Evolutionary conservation across 2,113 vertebrate genomes (phyloP).

Genomic region (Daubentonia madagascariensis): DNA sequence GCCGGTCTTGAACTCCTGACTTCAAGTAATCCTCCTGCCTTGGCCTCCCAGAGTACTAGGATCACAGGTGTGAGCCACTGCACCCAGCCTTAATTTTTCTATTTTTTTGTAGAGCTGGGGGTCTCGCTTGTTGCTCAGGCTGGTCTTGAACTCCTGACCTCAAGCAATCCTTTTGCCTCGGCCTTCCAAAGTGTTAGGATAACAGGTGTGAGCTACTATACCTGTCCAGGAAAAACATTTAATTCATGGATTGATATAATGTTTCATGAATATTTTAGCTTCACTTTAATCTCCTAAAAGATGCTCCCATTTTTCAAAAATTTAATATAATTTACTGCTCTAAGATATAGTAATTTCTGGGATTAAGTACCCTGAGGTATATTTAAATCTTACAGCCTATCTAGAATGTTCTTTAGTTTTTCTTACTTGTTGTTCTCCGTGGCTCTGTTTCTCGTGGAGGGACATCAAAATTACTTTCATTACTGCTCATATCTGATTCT

Average conservation of each 20-base stretch:
- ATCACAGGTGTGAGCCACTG: too few relatives aligned
- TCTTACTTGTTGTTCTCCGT: constrained; percentile 83
- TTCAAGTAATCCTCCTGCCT: too few relatives aligned
- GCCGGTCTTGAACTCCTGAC: too few relatives aligned
- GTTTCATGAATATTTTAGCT: neutral
- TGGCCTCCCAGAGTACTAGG: too few relatives aligned
- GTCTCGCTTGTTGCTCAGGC: too few relatives aligned
- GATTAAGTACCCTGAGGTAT: neutral
- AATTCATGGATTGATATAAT: neutral
- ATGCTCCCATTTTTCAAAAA: constrained; percentile 1
- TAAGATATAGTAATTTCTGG: neutral
- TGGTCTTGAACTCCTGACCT: too few relatives aligned
- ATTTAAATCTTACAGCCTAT: neutral
- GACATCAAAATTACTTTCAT: constrained; percentile 76
- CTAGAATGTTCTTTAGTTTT: neutral
- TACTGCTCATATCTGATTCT: constrained; percentile 77
- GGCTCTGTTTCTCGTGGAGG: constrained; percentile 79
- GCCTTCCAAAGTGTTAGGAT: too few relatives aligned
- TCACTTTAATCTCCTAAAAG: constrained; percentile 23
- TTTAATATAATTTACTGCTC: constrained; percentile 4
- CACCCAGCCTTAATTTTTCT: too few relatives aligned
- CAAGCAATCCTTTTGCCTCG: too few relatives aligned
- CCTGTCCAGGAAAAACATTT: neutral
- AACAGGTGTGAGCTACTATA: too few relatives aligned
- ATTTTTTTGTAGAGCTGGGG: too few relatives aligned